A percentile compares a stretch with the other conserved stretches of the same genome.
These are phyloP conservation scores for Gobio occitaniae DNA, from an alignment of 2,797 vertebrate species.

Conservation along the genomic window DNA sequence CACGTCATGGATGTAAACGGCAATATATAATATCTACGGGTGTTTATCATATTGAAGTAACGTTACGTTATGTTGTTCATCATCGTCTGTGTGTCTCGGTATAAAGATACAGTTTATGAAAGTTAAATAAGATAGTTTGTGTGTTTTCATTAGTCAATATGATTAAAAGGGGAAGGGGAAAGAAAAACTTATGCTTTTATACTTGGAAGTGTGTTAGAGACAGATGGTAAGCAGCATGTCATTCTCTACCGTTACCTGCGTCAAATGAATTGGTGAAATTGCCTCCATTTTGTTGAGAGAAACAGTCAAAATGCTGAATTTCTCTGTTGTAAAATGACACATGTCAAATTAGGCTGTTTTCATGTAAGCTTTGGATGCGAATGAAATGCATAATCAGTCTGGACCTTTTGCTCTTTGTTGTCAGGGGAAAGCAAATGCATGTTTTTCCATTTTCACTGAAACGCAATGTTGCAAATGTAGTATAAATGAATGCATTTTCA, in stretches of 20 bases:
- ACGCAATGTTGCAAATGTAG: rapidly evolving
- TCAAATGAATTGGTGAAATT: background rate
- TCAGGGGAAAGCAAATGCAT: background rate
- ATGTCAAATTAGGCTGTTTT: background rate
- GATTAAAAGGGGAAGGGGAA: background rate
- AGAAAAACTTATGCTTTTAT: background rate
- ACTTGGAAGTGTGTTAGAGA: background rate
- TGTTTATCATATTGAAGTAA: background rate
- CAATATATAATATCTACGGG: background rate
- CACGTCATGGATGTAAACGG: background rate
- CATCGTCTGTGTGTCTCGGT: background rate
- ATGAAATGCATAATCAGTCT: background rate
- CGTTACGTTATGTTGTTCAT: background rate
- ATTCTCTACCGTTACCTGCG: background rate
- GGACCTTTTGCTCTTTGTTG: background rate
- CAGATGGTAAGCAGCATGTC: background rate
- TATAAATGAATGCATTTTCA: background rate
- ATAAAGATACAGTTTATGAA: background rate
- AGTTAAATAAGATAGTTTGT: rapidly evolving
- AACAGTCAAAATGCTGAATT: background rate
- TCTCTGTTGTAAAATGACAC: background rate
- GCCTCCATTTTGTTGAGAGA: background rate
- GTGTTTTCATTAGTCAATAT: background rate
- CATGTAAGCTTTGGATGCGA: background rate
- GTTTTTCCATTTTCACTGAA: background rate